Conservation (phyloP, 2,888 invertebrate species). For the Papilio gigon region DNA sequence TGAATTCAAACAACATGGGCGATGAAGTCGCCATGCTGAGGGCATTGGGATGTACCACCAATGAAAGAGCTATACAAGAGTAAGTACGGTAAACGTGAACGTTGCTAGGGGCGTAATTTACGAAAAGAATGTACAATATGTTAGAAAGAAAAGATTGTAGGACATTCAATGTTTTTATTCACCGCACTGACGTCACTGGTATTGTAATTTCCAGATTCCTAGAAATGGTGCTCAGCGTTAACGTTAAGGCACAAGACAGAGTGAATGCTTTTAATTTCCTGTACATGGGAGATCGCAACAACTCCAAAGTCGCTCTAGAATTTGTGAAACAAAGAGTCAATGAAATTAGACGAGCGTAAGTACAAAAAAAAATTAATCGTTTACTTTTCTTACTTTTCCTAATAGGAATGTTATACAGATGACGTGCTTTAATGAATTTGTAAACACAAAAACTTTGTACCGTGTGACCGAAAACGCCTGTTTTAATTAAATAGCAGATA, state of each 20-base stretch:
- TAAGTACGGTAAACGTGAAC: no score
- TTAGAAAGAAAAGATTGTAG: no score
- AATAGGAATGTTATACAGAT: no score
- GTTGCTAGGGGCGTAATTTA: no score
- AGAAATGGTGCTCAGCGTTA: conserved; percentile 60
- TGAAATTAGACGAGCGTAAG: conserved; percentile 64
- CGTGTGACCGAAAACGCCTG: background rate
- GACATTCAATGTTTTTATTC: background rate
- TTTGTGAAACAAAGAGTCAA: conserved; percentile 61
- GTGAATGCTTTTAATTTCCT: conserved; percentile 71
- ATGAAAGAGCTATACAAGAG: conserved; percentile 62
- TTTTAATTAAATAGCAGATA: background rate
- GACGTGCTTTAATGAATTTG: no score
- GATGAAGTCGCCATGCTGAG: conserved; percentile 74
- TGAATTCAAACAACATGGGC: conserved; percentile 68
- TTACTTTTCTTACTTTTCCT: no score
- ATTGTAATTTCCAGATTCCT: conserved; percentile 56
- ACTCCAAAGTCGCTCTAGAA: conserved; percentile 61
- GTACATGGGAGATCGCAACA: conserved; percentile 65
- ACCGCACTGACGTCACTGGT: no score
- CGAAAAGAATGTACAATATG: no score
- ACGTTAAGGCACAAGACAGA: conserved; percentile 72
- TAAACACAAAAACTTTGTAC: background rate
- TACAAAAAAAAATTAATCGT: conserved; percentile 13
- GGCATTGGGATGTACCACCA: conserved; percentile 76